A percentile compares a stretch with the other conserved stretches of the same genome.
These are phyloP conservation scores for Apamea crenata DNA, from an alignment of 2,888 invertebrate species.

Conservation along the genomic window DNA sequence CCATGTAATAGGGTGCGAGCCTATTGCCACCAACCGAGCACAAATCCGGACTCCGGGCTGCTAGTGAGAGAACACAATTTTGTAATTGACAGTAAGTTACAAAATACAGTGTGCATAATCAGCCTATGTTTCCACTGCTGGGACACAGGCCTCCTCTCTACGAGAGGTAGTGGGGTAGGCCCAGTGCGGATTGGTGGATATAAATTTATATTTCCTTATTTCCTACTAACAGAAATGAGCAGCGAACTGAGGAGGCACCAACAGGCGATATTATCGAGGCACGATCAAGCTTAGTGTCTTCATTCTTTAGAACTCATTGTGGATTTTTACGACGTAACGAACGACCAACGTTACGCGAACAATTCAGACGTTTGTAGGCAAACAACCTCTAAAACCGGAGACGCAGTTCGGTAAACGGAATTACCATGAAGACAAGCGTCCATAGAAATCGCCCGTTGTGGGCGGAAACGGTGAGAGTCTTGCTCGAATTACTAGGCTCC, in stretches of 20 bases:
- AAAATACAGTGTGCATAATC: not conserved
- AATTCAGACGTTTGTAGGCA: slow-evolving; percentile 70
- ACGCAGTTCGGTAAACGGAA: slow-evolving; percentile 74
- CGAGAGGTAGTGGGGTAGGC: not conserved
- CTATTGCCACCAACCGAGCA: not conserved
- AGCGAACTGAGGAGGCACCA: slow-evolving; percentile 9
- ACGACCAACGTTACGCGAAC: slow-evolving; percentile 64
- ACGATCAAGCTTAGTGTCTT: slow-evolving; percentile 65
- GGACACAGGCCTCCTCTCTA: not conserved
- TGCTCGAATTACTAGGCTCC: slow-evolving; percentile 70
- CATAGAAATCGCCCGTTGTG: slow-evolving; percentile 77
- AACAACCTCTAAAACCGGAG: slow-evolving; percentile 76
- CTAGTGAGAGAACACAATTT: not conserved
- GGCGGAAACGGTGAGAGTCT: slow-evolving; percentile 79
- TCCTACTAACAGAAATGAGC: slow-evolving; percentile 28
- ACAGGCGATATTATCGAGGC: slow-evolving; percentile 52
- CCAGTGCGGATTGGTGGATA: not conserved
- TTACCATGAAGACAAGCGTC: slow-evolving; percentile 78
- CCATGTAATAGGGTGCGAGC: too few species aligned
- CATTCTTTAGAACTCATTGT: slow-evolving; percentile 69
- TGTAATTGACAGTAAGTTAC: slow-evolving; percentile 4
- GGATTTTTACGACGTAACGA: slow-evolving; percentile 67
- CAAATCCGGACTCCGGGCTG: not conserved
- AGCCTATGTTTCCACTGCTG: not conserved
- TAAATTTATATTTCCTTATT: slow-evolving; percentile 30